These are phyloP conservation scores for Drosophila cardini DNA, from an alignment of 1,140 invertebrate species.

Conservation along the genomic window DNA sequence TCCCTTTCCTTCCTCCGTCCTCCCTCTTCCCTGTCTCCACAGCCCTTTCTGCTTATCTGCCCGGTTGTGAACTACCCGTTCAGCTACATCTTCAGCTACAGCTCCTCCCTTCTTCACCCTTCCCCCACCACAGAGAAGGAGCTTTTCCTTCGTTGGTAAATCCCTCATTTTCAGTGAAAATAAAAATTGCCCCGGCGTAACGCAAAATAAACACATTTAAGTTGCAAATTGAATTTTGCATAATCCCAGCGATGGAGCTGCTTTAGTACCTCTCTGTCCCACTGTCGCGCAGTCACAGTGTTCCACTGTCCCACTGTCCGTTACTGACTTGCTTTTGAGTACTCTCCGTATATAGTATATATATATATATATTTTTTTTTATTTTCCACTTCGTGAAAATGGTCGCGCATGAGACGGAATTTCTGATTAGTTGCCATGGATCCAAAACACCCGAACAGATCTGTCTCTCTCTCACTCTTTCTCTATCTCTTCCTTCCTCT, in stretches of 20 bases:
- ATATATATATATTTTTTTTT: constrained; percentile 29
- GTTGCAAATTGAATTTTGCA: constrained; percentile 84
- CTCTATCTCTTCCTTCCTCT: constrained; percentile 14
- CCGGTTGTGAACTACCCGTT: constrained; percentile 29
- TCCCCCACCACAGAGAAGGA: neutral
- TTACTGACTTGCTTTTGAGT: constrained; percentile 29
- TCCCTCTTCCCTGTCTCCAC: no score
- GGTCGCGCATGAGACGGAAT: constrained; percentile 78
- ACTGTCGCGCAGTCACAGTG: neutral
- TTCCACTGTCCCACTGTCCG: constrained; percentile 11
- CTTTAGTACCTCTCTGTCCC: constrained; percentile 8
- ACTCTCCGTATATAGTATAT: constrained; percentile 2
- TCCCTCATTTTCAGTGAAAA: constrained; percentile 83
- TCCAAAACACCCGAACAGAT: constrained; percentile 23
- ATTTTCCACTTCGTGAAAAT: constrained; percentile 53
- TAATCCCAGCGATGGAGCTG: constrained; percentile 72
- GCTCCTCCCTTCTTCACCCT: neutral
- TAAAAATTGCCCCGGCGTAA: constrained; percentile 84
- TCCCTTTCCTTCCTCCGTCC: no score
- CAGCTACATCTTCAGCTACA: neutral
- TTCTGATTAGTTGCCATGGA: constrained; percentile 82
- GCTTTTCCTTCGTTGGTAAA: constrained; percentile 51
- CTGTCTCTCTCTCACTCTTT: neutral
- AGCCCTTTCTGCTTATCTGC: neutral
- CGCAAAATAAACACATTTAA: constrained; percentile 84